Conservation (phyloP, 2,113 vertebrate species). For the Oryzias curvinotus region DNA sequence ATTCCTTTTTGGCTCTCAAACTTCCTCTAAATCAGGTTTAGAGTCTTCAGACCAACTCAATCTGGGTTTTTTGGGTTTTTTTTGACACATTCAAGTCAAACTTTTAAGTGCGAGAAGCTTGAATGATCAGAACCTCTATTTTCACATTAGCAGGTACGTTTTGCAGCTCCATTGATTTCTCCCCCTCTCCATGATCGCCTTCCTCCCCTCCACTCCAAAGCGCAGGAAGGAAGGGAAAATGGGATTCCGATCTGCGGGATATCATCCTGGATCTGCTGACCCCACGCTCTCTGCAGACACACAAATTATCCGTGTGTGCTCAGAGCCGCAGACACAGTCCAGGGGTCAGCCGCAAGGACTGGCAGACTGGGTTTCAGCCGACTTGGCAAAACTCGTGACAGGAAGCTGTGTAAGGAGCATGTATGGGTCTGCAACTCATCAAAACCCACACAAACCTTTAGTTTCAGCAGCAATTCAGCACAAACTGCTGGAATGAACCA, state of each 20-base stretch:
- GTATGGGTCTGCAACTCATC: slow-evolving; percentile 18
- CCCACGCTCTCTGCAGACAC: slow-evolving; percentile 37
- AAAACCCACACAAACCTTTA: no score
- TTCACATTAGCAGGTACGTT: slow-evolving; percentile 29
- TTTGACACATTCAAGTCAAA: no score
- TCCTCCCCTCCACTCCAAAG: slow-evolving; percentile 25
- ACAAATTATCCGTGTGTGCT: slow-evolving; percentile 57
- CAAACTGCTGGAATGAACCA: no score
- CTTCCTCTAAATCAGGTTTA: no score
- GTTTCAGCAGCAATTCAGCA: no score
- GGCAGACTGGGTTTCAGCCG: slow-evolving; percentile 70
- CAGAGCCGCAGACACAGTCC: slow-evolving; percentile 35
- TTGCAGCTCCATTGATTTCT: slow-evolving; percentile 55
- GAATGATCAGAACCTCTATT: no score
- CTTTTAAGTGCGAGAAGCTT: no score
- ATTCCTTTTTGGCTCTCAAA: no score
- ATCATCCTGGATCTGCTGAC: slow-evolving; percentile 71
- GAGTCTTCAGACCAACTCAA: no score
- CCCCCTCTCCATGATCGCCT: slow-evolving; percentile 33
- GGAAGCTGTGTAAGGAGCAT: slow-evolving; percentile 52
- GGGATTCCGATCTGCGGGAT: slow-evolving; percentile 72
- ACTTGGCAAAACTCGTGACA: slow-evolving; percentile 65
- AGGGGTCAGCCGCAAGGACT: slow-evolving; percentile 76
- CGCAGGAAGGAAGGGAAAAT: slow-evolving; percentile 69
- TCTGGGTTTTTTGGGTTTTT: no score